Conservation (phyloP, 2,113 vertebrate genomes). For the Neopipo cinnamomea region DNA sequence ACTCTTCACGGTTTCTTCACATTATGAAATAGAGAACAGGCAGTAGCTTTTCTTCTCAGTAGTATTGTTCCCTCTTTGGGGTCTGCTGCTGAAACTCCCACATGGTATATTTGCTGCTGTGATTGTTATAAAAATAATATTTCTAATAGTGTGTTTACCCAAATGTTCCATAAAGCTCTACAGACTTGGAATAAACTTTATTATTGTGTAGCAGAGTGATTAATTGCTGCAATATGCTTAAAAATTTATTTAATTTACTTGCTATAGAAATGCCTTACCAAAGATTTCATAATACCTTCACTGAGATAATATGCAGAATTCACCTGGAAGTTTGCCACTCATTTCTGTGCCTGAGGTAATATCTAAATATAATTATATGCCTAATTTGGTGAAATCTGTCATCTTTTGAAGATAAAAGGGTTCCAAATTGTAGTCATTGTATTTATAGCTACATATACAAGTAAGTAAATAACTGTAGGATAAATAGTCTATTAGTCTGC, state of each 20-base stretch:
- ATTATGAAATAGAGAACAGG: not conserved
- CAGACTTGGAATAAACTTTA: not conserved
- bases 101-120: not conserved
- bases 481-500: not conserved
- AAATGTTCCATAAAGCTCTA: not conserved
- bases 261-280: not conserved
- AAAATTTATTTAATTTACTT: not conserved
- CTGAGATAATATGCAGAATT: not conserved
- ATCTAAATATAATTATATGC: not conserved
- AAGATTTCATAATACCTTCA: not conserved
- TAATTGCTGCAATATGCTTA: not conserved
- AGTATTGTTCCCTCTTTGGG: not conserved
- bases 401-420: not conserved
- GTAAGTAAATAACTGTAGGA: not conserved
- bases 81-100: not conserved
- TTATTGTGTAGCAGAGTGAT: not conserved
- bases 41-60: not conserved
- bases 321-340: not conserved
- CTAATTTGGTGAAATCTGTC: not conserved
- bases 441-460: not conserved
- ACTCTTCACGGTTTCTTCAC: not conserved
- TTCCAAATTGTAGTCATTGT: not conserved
- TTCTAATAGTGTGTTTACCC: not conserved
- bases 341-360: not conserved
- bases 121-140: not conserved